phyloP scores from a whole-genome alignment of 2,113 vertebrate species.

The Zapornia atra region DNA sequence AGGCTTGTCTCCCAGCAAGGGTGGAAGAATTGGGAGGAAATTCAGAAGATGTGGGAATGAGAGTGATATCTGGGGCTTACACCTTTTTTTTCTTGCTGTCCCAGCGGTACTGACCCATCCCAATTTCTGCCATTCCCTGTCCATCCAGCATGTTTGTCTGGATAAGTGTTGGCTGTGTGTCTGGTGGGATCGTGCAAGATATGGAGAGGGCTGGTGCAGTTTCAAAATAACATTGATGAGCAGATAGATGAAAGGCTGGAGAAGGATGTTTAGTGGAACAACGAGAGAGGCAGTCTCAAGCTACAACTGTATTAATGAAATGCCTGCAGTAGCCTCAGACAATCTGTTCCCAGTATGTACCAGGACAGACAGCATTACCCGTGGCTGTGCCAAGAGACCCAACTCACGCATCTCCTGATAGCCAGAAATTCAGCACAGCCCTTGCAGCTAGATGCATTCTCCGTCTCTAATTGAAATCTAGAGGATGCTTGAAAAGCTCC shows the following conservation, averaged over 20 bases:
- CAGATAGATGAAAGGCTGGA: background rate
- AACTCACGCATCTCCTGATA: background rate
- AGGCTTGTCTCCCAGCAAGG: background rate
- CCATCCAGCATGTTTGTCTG: background rate
- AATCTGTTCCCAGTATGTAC: conserved; percentile 10
- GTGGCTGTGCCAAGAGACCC: background rate
- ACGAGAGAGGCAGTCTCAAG: background rate
- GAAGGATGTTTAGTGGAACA: background rate
- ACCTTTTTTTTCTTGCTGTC: background rate
- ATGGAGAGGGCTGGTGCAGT: background rate
- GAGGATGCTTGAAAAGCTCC: background rate
- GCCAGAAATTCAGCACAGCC: background rate
- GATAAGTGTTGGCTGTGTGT: background rate
- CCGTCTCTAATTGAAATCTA: background rate
- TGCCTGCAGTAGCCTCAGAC: background rate
- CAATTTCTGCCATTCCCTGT: background rate
- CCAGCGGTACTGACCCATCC: background rate
- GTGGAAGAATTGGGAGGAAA: background rate
- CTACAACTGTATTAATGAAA: background rate
- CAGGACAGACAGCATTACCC: background rate
- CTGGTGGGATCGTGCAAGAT: background rate
- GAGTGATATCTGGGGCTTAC: background rate
- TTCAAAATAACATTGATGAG: conserved; percentile 21
- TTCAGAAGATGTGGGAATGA: background rate
- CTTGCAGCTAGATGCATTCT: rapidly evolving